phyloP scores from a whole-genome alignment of 2,888 invertebrate genomes.

The Pseudolycoriella hygida region DNA sequence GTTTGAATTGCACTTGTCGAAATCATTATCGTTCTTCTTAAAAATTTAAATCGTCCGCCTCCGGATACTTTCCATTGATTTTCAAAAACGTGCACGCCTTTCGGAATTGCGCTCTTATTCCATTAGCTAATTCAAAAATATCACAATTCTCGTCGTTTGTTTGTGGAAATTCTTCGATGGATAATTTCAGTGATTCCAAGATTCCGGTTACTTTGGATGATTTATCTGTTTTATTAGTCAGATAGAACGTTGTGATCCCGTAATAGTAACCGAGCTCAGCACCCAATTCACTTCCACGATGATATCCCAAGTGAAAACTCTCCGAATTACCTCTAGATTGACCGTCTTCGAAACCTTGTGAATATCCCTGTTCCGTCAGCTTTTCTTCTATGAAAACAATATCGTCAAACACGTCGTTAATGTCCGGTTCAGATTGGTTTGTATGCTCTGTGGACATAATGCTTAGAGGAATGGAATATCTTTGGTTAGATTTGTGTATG shows the following conservation, averaged over 20 bases:
- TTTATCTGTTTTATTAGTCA: slow-evolving; percentile 15
- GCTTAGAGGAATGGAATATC: no score
- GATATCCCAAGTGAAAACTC: slow-evolving; percentile 53
- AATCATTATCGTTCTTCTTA: slow-evolving; percentile 23
- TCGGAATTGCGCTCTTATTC: slow-evolving; percentile 48
- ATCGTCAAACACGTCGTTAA: slow-evolving; percentile 56
- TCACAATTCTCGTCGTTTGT: slow-evolving; percentile 47
- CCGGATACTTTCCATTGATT: slow-evolving; percentile 36
- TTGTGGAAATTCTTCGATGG: slow-evolving; percentile 45
- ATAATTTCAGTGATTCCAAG: slow-evolving; percentile 12
- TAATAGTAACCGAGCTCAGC: slow-evolving; percentile 60
- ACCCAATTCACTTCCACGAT: slow-evolving; percentile 57
- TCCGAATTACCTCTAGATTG: slow-evolving; percentile 39
- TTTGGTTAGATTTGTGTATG: no score
- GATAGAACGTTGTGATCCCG: slow-evolving; percentile 27
- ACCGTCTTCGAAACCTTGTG: slow-evolving; percentile 49
- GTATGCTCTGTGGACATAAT: slow-evolving; percentile 7
- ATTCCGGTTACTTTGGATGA: slow-evolving; percentile 9
- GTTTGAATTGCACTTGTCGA: neutral
- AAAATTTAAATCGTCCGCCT: slow-evolving; percentile 39
- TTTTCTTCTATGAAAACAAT: slow-evolving; percentile 52
- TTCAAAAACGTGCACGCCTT: slow-evolving; percentile 49
- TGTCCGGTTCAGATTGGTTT: slow-evolving; percentile 34
- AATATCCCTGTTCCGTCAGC: slow-evolving; percentile 40
- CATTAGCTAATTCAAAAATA: slow-evolving; percentile 39